Conservation (phyloP, 2,888 invertebrate species). For the Congeria kusceri region DNA sequence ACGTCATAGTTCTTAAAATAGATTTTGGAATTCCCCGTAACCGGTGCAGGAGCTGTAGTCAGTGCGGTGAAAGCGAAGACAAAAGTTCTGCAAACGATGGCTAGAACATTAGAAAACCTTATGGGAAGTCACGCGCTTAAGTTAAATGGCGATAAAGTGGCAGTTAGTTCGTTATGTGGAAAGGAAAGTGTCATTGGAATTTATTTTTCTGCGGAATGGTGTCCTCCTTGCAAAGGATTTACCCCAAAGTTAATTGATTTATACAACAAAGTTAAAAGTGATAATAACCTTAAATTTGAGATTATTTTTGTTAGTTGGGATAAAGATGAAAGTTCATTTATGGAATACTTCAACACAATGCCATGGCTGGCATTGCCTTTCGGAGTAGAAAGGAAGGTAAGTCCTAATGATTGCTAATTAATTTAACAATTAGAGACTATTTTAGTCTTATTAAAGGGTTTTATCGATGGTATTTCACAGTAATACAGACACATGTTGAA, state of each 20-base stretch:
- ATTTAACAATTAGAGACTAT: too few relatives aligned
- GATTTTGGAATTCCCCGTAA: slow-evolving; percentile 18
- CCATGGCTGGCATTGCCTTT: slow-evolving; percentile 83
- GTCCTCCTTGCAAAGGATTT: slow-evolving; percentile 95
- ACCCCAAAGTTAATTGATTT: slow-evolving; percentile 91
- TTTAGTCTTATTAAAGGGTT: too few relatives aligned
- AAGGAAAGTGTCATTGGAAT: slow-evolving; percentile 88
- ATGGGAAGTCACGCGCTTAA: slow-evolving; percentile 75
- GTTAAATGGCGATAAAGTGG: slow-evolving; percentile 72
- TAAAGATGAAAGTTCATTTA: slow-evolving; percentile 79
- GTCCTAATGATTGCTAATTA: not conserved
- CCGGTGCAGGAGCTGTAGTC: slow-evolving; percentile 11
- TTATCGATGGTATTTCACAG: too few relatives aligned
- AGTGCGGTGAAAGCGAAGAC: too few relatives aligned
- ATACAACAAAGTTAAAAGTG: slow-evolving; percentile 79
- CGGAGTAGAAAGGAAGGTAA: slow-evolving; percentile 78
- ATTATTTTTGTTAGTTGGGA: slow-evolving; percentile 84
- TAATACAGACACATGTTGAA: too few relatives aligned
- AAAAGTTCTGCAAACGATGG: slow-evolving; percentile 65
- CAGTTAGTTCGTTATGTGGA: slow-evolving; percentile 76
- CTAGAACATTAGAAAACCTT: slow-evolving; percentile 75
- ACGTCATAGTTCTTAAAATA: slow-evolving; percentile 20
- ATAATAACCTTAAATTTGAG: slow-evolving; percentile 74
- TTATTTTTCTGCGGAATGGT: slow-evolving; percentile 96
- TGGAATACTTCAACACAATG: slow-evolving; percentile 80